Evolutionary conservation across 2,113 vertebrate genomes (phyloP).

Genomic region (Rhabdomys dilectus): DNA sequence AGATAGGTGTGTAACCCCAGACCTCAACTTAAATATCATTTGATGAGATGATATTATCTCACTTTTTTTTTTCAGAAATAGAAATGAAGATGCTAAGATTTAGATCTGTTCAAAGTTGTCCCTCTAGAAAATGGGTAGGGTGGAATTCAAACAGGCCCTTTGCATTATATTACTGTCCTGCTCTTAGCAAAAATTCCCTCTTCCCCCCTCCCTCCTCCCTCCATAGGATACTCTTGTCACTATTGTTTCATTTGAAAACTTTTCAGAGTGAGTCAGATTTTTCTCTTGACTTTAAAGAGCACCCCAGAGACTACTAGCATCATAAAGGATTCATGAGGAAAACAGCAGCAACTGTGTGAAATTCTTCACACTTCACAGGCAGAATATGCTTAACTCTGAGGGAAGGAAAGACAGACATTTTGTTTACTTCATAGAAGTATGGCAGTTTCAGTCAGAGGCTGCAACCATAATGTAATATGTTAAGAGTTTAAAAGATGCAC

Average conservation of each 20-base stretch:
- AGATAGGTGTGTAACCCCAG: too few species aligned
- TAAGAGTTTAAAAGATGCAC: background rate
- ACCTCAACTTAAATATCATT: background rate
- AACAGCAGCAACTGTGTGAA: background rate
- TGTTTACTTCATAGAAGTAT: background rate
- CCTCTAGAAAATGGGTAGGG: background rate
- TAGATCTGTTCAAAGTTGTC: background rate
- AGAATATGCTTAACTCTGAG: background rate
- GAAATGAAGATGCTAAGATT: background rate
- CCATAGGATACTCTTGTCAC: background rate
- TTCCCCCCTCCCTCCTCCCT: background rate
- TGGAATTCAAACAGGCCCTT: background rate
- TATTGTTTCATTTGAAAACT: background rate
- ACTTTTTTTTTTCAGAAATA: background rate
- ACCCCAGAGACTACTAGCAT: background rate
- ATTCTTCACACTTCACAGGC: too few species aligned
- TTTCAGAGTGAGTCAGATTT: background rate
- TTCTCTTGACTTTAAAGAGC: background rate
- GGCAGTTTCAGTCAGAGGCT: background rate
- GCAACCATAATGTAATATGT: background rate
- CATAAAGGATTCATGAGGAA: conserved; percentile 51
- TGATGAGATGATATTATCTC: background rate
- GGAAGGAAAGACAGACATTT: background rate
- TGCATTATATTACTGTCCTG: too few species aligned
- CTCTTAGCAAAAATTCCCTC: background rate